Evolutionary conservation across 2,113 vertebrate species (phyloP).

Genomic region (Campylomormyrus tamandua): DNA sequence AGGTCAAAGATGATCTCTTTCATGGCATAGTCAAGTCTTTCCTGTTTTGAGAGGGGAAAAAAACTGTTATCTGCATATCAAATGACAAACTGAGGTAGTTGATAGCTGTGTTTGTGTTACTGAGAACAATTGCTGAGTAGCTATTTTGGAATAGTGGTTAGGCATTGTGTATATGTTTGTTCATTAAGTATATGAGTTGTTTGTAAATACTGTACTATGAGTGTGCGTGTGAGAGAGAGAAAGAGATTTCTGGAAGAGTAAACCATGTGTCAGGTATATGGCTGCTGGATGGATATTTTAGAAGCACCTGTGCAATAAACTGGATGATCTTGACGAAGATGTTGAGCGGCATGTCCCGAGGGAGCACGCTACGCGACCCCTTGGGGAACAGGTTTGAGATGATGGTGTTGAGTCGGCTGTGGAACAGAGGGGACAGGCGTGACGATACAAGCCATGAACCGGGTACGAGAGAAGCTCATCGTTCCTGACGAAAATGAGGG

Average conservation of each 20-base stretch:
- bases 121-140: not conserved
- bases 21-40: slow-evolving; percentile 97
- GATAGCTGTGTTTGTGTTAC: not conserved
- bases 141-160: not conserved
- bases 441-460: not conserved
- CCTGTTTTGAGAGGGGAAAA: slow-evolving; percentile 57
- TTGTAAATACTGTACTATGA: not conserved
- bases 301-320: slow-evolving; percentile 91
- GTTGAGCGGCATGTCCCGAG: slow-evolving; percentile 96
- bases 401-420: slow-evolving; percentile 91
- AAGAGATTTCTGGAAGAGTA: not conserved
- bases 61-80: not conserved
- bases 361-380: slow-evolving; percentile 91
- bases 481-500: not conserved
- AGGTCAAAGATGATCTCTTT: slow-evolving; percentile 99
- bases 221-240: not conserved
- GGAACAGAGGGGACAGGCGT: slow-evolving; percentile 35
- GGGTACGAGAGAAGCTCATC: not conserved
- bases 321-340: slow-evolving; percentile 99
- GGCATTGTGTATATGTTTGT: not conserved
- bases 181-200: not conserved
- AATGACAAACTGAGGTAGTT: not conserved
- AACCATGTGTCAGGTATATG: not conserved
- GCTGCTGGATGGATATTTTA: not conserved
- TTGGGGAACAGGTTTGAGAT: slow-evolving; percentile 96